Base-by-base conservation (phyloP, 2,113 vertebrate species). In the Fulmarus glacialis region DNA sequence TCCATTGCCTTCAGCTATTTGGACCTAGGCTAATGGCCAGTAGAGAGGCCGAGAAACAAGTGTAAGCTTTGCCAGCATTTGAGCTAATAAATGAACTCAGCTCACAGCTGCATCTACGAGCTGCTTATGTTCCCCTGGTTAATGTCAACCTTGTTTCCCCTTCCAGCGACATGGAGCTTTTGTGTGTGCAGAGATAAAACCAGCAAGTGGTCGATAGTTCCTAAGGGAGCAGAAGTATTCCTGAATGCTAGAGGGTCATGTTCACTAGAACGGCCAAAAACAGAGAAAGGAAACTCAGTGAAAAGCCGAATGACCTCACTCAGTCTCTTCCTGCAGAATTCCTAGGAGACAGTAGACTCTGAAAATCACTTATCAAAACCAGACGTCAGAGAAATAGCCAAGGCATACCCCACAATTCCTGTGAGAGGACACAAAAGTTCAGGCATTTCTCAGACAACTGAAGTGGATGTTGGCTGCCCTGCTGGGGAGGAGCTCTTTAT, bases 111-210 rank as follows among this genome's bases (percentile, higher is more conserved):
- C 94, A 83, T 96, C 93, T 94, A 92, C 53, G 71, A 95, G 93
- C 86, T 89, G 95, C 95, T 90, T 64, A 53, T 94, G 89, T 88
- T 93, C 84, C 95, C 90, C 96, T 97, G 92, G 89, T 97, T 98
- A 97, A 98, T 82, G 92, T 98, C 97, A 97, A 96, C 94, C 97
- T 96, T 98, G 95, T 98, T 98, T 98, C 98, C 92, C 96, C 96
- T 97, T 97, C 92, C 97, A 98, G 98, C 3, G 92, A 97, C 97
- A 97, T 52, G 98, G 98, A 98, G 93, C 96, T 94, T 98, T 98
- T 97, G 96, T 98, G 96, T 98, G 98, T 92, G 97, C 82, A 72
- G 96, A 98, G 97, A 98, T 98, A 97, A 98, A 98, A 95, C 96
- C 97, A 95, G 93, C n/a, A 40, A 98, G 93, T 67, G 89, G 91